Conservation (phyloP, 2,888 invertebrate genomes). For the Esperia sulphurella region DNA sequence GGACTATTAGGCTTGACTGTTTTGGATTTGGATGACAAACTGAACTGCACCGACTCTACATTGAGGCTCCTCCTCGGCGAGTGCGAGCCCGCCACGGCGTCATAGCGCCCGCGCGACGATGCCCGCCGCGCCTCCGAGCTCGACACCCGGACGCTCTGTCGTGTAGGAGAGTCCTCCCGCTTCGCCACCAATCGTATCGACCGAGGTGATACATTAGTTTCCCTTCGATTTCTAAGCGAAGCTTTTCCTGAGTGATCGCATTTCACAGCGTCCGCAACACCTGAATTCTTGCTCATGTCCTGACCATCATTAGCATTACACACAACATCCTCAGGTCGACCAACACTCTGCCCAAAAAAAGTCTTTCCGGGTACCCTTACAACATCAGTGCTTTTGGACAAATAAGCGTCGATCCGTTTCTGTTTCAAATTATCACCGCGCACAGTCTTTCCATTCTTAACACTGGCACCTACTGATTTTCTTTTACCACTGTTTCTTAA, state of each 20-base stretch:
- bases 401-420: slow-evolving; percentile 48
- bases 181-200: slow-evolving; percentile 27
- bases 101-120: slow-evolving; percentile 30
- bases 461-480: slow-evolving; percentile 24
- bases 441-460: slow-evolving; percentile 40
- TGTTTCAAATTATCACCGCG: slow-evolving; percentile 42
- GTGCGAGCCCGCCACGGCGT: slow-evolving; percentile 15
- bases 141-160: slow-evolving; percentile 34
- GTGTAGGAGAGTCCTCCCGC: slow-evolving; percentile 26
- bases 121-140: slow-evolving; percentile 30
- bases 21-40: slow-evolving; percentile 42
- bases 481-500: slow-evolving; percentile 33
- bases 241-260: slow-evolving; percentile 37
- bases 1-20: slow-evolving; percentile 25
- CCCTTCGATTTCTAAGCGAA: slow-evolving; percentile 26
- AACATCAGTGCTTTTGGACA: slow-evolving; percentile 35
- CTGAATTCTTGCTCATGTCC: slow-evolving; percentile 61
- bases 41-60: slow-evolving; percentile 47
- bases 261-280: slow-evolving; percentile 44
- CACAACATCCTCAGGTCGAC: slow-evolving; percentile 24
- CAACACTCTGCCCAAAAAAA: slow-evolving; percentile 19
- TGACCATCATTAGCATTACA: slow-evolving; percentile 39
- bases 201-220: slow-evolving; percentile 34
- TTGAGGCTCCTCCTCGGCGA: slow-evolving; percentile 33
- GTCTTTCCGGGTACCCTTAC: slow-evolving; percentile 21